These are phyloP conservation scores for Caerostris darwini DNA, from an alignment of 1,140 invertebrate genomes.

Conservation along the genomic window DNA sequence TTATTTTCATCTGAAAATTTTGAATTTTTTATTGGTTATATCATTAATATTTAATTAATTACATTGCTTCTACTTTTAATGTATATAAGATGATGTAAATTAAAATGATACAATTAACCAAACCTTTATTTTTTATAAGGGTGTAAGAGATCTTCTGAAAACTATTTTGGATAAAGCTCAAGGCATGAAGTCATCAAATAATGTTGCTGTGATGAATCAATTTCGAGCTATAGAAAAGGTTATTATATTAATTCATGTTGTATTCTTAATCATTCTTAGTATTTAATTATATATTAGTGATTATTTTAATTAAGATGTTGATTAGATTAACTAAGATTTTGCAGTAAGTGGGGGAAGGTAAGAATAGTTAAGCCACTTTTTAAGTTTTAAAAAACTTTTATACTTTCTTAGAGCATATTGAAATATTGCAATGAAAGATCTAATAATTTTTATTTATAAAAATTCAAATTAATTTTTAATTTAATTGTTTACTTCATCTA, in stretches of 20 bases:
- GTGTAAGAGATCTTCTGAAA: conserved; percentile 82
- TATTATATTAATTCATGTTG: not conserved
- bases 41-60: not conserved
- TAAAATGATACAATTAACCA: not conserved
- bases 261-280: not conserved
- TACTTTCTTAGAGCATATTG: too few species aligned
- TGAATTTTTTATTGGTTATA: not conserved
- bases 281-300: not conserved
- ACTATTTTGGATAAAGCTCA: conserved; percentile 91
- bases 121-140: conserved; percentile 79
- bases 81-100: not conserved
- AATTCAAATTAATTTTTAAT: too few species aligned
- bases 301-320: not conserved
- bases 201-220: conserved; percentile 90
- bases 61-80: not conserved
- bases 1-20: not conserved
- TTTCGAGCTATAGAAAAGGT: conserved; percentile 89
- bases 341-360: too few species aligned
- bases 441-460: too few species aligned
- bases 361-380: too few species aligned
- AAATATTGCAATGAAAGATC: too few species aligned
- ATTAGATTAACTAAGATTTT: too few species aligned
- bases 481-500: too few species aligned
- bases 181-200: conserved; percentile 88
- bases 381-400: too few species aligned